Base-by-base conservation (phyloP, 2,113 vertebrate species). In the human region DNA sequence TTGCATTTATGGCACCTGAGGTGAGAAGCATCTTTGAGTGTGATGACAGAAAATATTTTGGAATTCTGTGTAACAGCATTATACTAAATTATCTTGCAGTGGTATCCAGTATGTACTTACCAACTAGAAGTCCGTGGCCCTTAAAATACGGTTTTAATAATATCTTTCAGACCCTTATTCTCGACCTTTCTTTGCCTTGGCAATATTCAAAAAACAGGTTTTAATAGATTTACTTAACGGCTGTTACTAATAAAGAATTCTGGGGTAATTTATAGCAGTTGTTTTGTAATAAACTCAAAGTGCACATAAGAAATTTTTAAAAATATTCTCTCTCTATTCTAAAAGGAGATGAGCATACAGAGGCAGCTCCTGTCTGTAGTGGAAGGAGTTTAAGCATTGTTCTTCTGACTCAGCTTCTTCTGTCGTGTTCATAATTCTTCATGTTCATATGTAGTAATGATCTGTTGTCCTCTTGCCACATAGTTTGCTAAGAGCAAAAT, bases 1-100 rank as follows among this genome's bases (percentile, higher is more conserved):
- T 99, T 98, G 99, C 99, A 10, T 99, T 99, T 98, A 99, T 99
- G 99, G 99, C 99, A 88, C 99, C 99, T 0, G 99, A 99, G 99
- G 99, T 99, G 98, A 98, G 98, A 98, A 94, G 97, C 14, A 48
- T 32, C 16, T 90, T 97, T 95, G 64, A 35, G 14, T 80, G 61
- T 88, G 66, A 45, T 30, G 17, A 43, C 35, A 83, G 40, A 68
- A 80, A 89, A 52, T 57, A 32, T 43, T 43, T 35, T 86, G 48
- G 52, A 90, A 64, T 79, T 97, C 6, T 78, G 2, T 32, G 3
- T 76, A 11, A 59, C 9, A 50, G 13, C 50, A 12, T 55, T 78
- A n/a, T 11, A 43, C n/a, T 57, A 48, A 13, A 13, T 66, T 40
- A 43, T 57, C 83, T 94, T 75, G 75, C n/a, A 61, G 40, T 86